A percentile compares a stretch with the other conserved stretches of the same genome.
These are phyloP conservation scores for Larimichthys crocea DNA, from an alignment of 2,113 vertebrate species.

Conservation along the genomic window DNA sequence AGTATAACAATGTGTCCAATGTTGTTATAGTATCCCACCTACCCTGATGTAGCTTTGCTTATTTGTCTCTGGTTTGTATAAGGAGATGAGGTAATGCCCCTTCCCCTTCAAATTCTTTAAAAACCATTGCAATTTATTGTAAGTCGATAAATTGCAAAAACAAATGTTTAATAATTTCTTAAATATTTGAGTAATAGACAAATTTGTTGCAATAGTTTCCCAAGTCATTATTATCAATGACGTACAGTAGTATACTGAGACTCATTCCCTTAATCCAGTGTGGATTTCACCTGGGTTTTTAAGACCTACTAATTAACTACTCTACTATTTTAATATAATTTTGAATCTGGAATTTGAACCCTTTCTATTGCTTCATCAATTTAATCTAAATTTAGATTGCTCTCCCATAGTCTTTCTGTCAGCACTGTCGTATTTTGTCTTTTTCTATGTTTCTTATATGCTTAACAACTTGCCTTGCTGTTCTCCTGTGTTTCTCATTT, in stretches of 20 bases:
- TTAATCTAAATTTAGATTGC: conserved; percentile 67
- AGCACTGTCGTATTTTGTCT: conserved; percentile 81
- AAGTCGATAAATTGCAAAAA: conserved; percentile 85
- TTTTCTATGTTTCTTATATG: conserved; percentile 80
- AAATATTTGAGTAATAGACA: conserved; percentile 50
- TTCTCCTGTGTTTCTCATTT: conserved; percentile 62
- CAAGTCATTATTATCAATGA: conserved; percentile 23
- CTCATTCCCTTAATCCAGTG: conserved; percentile 31
- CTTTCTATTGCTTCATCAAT: conserved; percentile 49
- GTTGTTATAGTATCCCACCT: conserved; percentile 99
- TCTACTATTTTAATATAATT: conserved; percentile 1
- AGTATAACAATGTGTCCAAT: conserved; percentile 99
- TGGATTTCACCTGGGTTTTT: conserved; percentile 42
- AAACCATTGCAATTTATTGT: conserved; percentile 83
- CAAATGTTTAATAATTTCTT: conserved; percentile 29
- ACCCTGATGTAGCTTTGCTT: conserved; percentile 99
- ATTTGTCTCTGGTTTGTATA: conserved; percentile 99
- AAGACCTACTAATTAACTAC: background rate
- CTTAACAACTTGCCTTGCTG: conserved; percentile 66
- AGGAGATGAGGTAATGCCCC: conserved; percentile 91
- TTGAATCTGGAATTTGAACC: conserved; percentile 46
- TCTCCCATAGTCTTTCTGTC: conserved; percentile 62
- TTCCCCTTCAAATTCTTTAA: conserved; percentile 64
- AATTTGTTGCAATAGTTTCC: conserved; percentile 23
- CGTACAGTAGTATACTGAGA: conserved; percentile 7